Evolutionary conservation across 2,888 invertebrate species (phyloP).

Genomic region (Cantharis rustica): DNA sequence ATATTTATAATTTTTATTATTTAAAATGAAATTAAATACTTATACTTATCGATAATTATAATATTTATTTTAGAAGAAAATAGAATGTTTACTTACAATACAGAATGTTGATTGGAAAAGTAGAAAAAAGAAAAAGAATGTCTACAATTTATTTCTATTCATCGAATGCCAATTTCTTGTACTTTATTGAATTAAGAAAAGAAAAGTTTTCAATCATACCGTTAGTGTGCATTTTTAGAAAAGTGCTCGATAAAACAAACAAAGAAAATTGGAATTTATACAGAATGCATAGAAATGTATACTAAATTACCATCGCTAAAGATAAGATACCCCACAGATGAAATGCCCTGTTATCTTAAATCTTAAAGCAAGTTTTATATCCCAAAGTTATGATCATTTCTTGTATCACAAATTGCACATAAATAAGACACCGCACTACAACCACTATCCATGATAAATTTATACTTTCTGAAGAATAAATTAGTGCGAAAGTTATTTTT

Average conservation of each 20-base stretch:
- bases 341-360: not conserved
- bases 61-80: no score
- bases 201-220: not conserved
- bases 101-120: no score
- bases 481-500: not conserved
- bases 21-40: no score
- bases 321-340: not conserved
- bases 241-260: not conserved
- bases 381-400: not conserved
- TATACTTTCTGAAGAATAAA: not conserved
- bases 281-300: not conserved
- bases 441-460: not conserved
- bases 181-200: not conserved
- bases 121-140: no score
- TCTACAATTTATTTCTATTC: no score
- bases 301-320: not conserved
- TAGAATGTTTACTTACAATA: no score
- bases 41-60: no score
- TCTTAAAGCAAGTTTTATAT: not conserved
- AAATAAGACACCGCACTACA: not conserved
- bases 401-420: not conserved
- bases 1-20: not conserved
- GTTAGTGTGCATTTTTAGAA: not conserved
- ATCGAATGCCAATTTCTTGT: not conserved
- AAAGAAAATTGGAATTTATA: not conserved